These are phyloP conservation scores for Pomatorhinus ruficollis DNA, from an alignment of 2,113 vertebrate genomes.

Conservation along the genomic window DNA sequence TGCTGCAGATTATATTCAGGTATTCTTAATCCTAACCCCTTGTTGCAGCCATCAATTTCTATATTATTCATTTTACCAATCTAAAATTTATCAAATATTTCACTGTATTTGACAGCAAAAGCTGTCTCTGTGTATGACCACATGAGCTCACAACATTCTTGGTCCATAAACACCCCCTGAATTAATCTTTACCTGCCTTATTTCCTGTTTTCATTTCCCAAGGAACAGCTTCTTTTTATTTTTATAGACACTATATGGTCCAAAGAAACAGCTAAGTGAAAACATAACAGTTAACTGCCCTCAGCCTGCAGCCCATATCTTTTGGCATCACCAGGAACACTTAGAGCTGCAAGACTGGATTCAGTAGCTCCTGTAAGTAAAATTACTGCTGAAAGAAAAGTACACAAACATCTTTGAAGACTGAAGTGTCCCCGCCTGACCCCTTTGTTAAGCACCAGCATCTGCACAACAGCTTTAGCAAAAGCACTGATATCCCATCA, in stretches of 20 bases:
- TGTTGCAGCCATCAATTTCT: background rate
- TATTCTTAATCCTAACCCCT: background rate
- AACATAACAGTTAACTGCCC: conserved; percentile 7
- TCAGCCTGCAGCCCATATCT: background rate
- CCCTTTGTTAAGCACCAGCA: background rate
- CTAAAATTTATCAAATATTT: background rate
- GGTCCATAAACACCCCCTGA: background rate
- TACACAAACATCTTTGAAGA: background rate
- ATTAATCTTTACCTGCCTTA: background rate
- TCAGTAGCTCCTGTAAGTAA: background rate
- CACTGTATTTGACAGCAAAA: background rate
- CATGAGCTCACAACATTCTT: background rate
- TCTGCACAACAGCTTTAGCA: background rate
- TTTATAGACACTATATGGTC: background rate
- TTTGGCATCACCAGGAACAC: background rate
- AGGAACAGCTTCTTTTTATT: background rate
- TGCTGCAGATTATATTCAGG: background rate
- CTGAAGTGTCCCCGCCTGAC: background rate
- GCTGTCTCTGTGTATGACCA: background rate
- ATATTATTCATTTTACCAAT: background rate
- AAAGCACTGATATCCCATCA: background rate
- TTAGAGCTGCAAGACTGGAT: background rate
- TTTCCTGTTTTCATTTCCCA: conserved; percentile 7
- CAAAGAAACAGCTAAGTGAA: conserved; percentile 9
- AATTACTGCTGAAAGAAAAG: background rate